Conservation (phyloP, 2,113 vertebrate species). For the Gracilinanus agilis region DNA sequence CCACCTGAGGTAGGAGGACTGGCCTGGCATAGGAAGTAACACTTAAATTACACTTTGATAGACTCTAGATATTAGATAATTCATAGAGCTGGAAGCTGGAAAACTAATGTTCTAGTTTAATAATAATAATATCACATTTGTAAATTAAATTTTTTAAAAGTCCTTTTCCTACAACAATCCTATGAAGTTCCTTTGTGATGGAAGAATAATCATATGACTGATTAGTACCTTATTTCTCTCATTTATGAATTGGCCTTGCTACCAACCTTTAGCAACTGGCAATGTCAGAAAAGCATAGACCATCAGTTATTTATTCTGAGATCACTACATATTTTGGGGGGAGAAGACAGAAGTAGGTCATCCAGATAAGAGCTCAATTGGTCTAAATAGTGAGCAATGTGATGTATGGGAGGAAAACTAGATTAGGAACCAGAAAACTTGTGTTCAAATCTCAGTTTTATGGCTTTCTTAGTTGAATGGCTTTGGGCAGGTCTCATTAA, state of each 20-base stretch:
- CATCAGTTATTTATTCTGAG: not conserved
- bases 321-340: constrained; percentile 3
- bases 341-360: not conserved
- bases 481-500: not conserved
- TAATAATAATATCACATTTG: not conserved
- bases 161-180: not conserved
- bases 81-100: not conserved
- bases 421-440: not conserved
- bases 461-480: not conserved
- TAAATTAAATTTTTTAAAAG: not conserved
- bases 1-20: not conserved
- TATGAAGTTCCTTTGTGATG: not conserved
- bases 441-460: not conserved
- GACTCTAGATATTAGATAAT: not conserved
- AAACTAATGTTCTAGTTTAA: not conserved
- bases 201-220: not conserved
- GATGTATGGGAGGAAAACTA: not conserved
- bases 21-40: not conserved
- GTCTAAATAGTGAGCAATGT: not conserved
- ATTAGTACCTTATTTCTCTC: constrained; percentile 36
- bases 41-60: not conserved
- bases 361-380: not conserved
- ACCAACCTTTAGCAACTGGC: not conserved
- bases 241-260: not conserved
- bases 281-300: not conserved